A percentile compares a stretch with the other conserved stretches of the same genome.
Conservation (phyloP, 2,888 invertebrate species). For the Slavum lentiscoides region DNA sequence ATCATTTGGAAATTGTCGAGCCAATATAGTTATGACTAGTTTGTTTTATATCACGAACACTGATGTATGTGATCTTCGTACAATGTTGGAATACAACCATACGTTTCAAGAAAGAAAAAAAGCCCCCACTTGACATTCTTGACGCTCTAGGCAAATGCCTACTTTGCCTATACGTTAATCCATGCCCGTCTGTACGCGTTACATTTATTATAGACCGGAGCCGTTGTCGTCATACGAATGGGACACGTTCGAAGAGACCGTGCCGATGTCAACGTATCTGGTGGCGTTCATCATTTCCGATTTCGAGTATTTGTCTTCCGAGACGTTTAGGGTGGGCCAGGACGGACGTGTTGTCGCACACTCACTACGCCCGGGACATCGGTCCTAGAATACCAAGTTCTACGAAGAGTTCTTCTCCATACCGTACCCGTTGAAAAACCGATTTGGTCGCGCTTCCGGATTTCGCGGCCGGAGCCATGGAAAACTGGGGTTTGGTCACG, state of each 20-base stretch:
- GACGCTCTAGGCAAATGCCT: too few relatives aligned
- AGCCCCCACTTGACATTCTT: too few relatives aligned
- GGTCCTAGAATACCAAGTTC: slow-evolving; percentile 69
- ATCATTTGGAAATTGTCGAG: too few relatives aligned
- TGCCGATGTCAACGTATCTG: slow-evolving; percentile 91
- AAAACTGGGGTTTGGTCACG: slow-evolving; percentile 81
- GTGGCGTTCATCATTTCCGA: slow-evolving; percentile 82
- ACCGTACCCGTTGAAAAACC: slow-evolving; percentile 75
- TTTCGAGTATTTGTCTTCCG: slow-evolving; percentile 63
- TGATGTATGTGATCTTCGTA: too few relatives aligned
- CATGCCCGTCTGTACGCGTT: too few relatives aligned
- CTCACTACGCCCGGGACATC: slow-evolving; percentile 72
- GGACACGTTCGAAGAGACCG: slow-evolving; percentile 74
- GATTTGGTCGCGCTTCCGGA: slow-evolving; percentile 92
- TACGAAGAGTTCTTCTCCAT: slow-evolving; percentile 72
- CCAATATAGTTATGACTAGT: too few relatives aligned
- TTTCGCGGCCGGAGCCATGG: slow-evolving; percentile 89
- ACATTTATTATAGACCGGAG: slow-evolving; percentile 54
- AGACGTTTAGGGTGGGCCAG: slow-evolving; percentile 74
- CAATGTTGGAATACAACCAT: too few relatives aligned
- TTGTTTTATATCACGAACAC: too few relatives aligned
- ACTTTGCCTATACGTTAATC: too few relatives aligned
- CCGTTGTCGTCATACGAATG: slow-evolving; percentile 66
- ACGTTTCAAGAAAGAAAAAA: too few relatives aligned
- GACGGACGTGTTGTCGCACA: slow-evolving; percentile 74